These are phyloP conservation scores for Oryzias curvinotus DNA, from an alignment of 2,113 vertebrate species.

Conservation along the genomic window DNA sequence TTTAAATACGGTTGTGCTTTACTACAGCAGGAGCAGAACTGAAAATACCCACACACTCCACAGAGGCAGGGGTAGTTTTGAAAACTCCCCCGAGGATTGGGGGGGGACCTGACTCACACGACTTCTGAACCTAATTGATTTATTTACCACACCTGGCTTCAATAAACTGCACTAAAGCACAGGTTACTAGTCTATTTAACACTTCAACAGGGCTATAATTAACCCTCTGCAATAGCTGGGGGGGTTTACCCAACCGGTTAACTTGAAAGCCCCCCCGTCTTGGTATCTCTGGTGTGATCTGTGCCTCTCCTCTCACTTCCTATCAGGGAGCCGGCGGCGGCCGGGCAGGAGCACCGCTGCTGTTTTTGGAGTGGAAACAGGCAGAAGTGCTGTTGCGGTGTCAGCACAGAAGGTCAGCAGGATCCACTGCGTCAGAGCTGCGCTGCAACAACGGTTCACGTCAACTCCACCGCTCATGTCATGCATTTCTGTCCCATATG, in stretches of 20 bases:
- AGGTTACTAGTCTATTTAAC: constrained; percentile 66
- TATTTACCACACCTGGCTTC: constrained; percentile 67
- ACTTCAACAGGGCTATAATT: constrained; percentile 66
- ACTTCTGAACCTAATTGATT: constrained; percentile 55
- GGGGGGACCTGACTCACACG: constrained; percentile 21
- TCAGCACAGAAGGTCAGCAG: background rate
- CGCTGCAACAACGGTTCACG: constrained; percentile 6
- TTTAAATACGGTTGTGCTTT: constrained; percentile 31
- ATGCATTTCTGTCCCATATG: constrained; percentile 10
- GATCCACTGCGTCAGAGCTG: background rate
- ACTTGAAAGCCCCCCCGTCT: constrained; percentile 45
- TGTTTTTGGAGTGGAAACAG: constrained; percentile 29
- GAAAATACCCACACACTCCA: constrained; percentile 25
- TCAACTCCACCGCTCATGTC: background rate
- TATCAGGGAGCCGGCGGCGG: constrained; percentile 43
- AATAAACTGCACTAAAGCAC: constrained; percentile 53
- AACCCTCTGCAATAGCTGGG: constrained; percentile 50
- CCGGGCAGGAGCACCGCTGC: constrained; percentile 47
- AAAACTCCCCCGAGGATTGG: constrained; percentile 24
- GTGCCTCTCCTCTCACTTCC: constrained; percentile 52
- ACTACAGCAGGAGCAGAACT: constrained; percentile 25
- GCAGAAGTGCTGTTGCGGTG: constrained; percentile 12
- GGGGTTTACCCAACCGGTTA: constrained; percentile 58
- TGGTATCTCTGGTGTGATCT: constrained; percentile 59
- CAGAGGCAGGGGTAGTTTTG: constrained; percentile 19